Base-by-base conservation (phyloP, 2,888 invertebrate genomes). In the Mythimna vitellina region DNA sequence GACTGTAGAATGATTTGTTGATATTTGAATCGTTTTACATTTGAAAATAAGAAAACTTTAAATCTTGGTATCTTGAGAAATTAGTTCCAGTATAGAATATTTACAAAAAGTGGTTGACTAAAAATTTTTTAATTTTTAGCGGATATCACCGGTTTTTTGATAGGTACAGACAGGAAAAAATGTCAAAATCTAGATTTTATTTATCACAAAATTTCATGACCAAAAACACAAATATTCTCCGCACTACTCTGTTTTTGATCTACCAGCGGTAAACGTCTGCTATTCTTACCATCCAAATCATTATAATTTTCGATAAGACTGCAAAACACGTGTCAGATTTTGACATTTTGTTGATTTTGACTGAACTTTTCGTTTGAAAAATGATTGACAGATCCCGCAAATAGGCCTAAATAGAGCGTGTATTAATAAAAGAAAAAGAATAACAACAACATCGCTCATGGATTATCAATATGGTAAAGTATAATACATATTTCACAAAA, bases 351-450 rank as follows among this genome's bases (percentile, higher is more conserved):
- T 42, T 22, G 4, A 42, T 51, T 35, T 49, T 5, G 3, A 10
- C 12, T 14, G 1, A 46, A 53, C 5, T 35, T 54, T 20, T n/a
- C 12, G 17, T 46, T 35, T 14, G 12, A 9, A 29, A 10, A 57
- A 32, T 60, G 29, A 38, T 53, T 67, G 46, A 49, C 20, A 53
- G 46, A 46, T 60, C 8, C 12, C 20, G 17, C 42, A 57, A 57
- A 56, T 78, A 76, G 71, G 78, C 76, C 76, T 76, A 76, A 17
- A 25, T 35, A 9, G 6, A 29, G 14, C 25, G 57, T n/a, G 14
- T n/a, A 12, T 29, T 35, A 12, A 3, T 14, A 57, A 6, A 51
- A 32, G 4, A 42, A 60, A 14, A 14, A 22, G 6, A 22, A 22
- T 22, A 22, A 29, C 12, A 12, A 32, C 42, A 8, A 12, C 12